Base-by-base conservation (phyloP, 2,113 vertebrate genomes). In the Platichthys flesus region DNA sequence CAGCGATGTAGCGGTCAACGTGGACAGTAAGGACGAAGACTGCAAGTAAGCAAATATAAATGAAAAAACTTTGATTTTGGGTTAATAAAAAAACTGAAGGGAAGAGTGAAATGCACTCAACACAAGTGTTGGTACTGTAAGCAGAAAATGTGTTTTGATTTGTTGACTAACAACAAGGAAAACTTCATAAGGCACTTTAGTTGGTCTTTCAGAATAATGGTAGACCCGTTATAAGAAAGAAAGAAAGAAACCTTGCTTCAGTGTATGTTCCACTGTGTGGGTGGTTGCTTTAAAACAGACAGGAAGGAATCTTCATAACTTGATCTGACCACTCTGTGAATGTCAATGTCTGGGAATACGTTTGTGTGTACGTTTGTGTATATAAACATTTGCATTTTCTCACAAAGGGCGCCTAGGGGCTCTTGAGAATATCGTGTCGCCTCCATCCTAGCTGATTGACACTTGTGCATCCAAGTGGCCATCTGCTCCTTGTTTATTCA, bases 401-500 rank as follows among this genome's bases (percentile, higher is more conserved):
- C 65, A 52, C 37, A 49, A 52, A 47, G 52, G 56, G n/a, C 0
- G 7, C 69, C 52, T 64, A 31, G 42, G 70, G 31, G 14, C 75
- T 77, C 67, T 83, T 15, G 62, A 64, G 20, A n/a, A 20, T 70
- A 62, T 70, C 63, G 66, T 67, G 26, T 62, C 47, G 37, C 24
- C 64, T 81, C 72, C 47, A 47, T 65, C 61, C 49, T 59, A 24
- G 54, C 54, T 76, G 78, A 90, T 77, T 82, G 87, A 85, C 88
- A 87, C 89, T 86, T 69, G 72, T 85, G 75, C n/a, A 49, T 90
- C 37, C 51, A 70, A 90, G 80, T 77, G 77, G 42, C 88, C 86
- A 88, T 91, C 91, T 91, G 88, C 76, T 85, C 60, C 69, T 80
- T 85, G 82, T 84, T 84, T 69, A 79, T 71, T 82, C 72, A 69